Evolutionary conservation across 2,888 invertebrate genomes (phyloP).

Genomic region (Mellilla xanthometata): DNA sequence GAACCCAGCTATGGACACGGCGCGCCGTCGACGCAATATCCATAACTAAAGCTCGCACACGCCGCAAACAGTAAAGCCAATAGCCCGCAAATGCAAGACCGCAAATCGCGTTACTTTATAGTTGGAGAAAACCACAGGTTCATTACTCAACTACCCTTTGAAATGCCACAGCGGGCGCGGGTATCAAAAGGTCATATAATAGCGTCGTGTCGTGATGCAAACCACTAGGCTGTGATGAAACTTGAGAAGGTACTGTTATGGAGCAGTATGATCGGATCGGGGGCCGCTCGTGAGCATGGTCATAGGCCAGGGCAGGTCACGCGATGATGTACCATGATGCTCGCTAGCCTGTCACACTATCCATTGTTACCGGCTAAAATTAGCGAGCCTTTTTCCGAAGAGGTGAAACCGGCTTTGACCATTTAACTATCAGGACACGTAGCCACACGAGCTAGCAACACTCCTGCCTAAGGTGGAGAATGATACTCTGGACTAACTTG

Average conservation of each 20-base stretch:
- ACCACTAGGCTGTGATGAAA: slow-evolving; percentile 33
- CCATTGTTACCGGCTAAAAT: too few species aligned
- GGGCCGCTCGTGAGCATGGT: too few species aligned
- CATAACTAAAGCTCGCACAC: slow-evolving; percentile 6
- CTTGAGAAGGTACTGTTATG: slow-evolving; percentile 20
- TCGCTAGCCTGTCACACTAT: neutral
- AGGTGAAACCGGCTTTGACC: too few species aligned
- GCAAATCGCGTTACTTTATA: slow-evolving; percentile 47
- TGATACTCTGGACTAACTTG: too few species aligned
- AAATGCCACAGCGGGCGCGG: slow-evolving; percentile 38
- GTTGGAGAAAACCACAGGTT: slow-evolving; percentile 43
- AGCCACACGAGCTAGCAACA: too few species aligned
- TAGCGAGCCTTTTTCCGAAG: too few species aligned
- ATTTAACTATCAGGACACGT: too few species aligned
- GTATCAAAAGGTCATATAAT: slow-evolving; percentile 46
- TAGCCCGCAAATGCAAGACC: slow-evolving; percentile 40
- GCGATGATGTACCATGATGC: slow-evolving; percentile 12
- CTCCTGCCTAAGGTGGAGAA: too few species aligned
- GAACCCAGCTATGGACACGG: neutral
- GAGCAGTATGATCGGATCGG: too few species aligned
- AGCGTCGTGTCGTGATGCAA: slow-evolving; percentile 38
- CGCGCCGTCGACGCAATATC: slow-evolving; percentile 1
- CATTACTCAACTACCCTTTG: slow-evolving; percentile 40
- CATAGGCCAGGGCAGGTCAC: slow-evolving; percentile 9
- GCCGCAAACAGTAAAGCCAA: slow-evolving; percentile 34